Evolutionary conservation across 2,888 invertebrate species (phyloP).

Genomic region (Nasonia oneida): DNA sequence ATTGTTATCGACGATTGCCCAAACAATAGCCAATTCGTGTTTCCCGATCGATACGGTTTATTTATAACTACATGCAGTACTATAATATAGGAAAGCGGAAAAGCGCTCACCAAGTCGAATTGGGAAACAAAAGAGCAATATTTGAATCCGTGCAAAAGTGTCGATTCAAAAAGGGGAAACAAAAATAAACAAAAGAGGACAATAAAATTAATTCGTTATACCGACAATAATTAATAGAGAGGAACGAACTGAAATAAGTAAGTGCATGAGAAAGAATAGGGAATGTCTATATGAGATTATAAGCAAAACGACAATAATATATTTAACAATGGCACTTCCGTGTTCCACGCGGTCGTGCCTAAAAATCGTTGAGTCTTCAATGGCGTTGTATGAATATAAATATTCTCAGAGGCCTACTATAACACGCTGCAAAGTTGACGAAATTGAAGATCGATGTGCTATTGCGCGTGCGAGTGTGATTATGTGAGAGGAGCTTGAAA

Average conservation of each 20-base stretch:
- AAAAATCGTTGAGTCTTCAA: conserved; percentile 38
- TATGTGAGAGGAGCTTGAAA: conserved; percentile 40
- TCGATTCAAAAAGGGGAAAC: conserved; percentile 29
- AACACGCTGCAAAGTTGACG: conserved; percentile 16
- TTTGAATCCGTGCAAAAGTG: neutral
- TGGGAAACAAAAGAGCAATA: conserved; percentile 7
- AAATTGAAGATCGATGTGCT: conserved; percentile 32
- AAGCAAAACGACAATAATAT: conserved; percentile 51
- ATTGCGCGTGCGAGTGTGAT: neutral
- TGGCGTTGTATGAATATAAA: conserved; percentile 32
- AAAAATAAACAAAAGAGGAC: conserved; percentile 32
- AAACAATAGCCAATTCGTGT: neutral
- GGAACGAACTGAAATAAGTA: neutral
- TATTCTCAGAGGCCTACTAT: conserved; percentile 59
- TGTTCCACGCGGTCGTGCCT: too few relatives aligned
- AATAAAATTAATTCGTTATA: conserved; percentile 51
- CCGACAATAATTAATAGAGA: conserved; percentile 48
- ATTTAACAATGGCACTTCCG: neutral
- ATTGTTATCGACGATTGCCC: conserved; percentile 33
- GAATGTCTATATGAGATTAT: neutral
- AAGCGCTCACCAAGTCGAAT: conserved; percentile 1
- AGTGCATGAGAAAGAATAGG: neutral
- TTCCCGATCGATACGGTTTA: conserved; percentile 9
- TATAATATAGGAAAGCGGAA: neutral
- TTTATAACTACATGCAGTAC: neutral